These are phyloP conservation scores for Remorina albescens DNA, from an alignment of 2,797 vertebrate species.

Conservation along the genomic window DNA sequence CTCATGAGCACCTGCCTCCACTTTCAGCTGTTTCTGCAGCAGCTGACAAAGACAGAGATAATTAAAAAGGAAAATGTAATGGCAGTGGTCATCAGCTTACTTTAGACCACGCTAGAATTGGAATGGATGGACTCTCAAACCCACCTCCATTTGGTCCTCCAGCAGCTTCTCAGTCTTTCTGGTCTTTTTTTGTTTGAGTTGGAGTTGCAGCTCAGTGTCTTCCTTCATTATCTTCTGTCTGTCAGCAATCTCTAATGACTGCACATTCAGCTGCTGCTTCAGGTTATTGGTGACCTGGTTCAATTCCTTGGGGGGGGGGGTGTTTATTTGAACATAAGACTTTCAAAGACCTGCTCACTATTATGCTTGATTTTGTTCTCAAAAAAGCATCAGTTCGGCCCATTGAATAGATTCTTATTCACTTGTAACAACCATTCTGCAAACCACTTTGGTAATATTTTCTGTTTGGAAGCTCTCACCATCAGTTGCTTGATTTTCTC, in stretches of 20 bases:
- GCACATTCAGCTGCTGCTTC: constrained; percentile 80
- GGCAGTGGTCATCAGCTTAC: background rate
- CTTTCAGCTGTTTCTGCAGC: constrained; percentile 76
- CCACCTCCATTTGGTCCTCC: constrained; percentile 83
- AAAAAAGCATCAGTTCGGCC: background rate
- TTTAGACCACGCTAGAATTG: background rate
- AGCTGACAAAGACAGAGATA: constrained; percentile 73
- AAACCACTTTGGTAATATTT: background rate
- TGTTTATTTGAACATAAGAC: background rate
- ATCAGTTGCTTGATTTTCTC: constrained; percentile 33
- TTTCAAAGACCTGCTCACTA: background rate
- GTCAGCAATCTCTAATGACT: constrained; percentile 52
- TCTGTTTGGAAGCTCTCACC: constrained; percentile 38
- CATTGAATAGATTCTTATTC: background rate
- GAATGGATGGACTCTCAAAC: constrained; percentile 14
- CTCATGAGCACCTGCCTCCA: constrained; percentile 83
- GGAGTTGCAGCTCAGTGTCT: constrained; percentile 79
- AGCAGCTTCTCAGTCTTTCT: constrained; percentile 77
- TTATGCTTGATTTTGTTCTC: background rate
- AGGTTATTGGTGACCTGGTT: rapidly evolving
- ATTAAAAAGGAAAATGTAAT: background rate
- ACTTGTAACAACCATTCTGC: background rate
- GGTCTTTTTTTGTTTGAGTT: constrained; percentile 82
- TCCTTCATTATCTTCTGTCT: constrained; percentile 81
- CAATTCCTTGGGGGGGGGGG: constrained; percentile 22